phyloP scores from a whole-genome alignment of 2,113 vertebrate species.

The Sitta europaea region DNA sequence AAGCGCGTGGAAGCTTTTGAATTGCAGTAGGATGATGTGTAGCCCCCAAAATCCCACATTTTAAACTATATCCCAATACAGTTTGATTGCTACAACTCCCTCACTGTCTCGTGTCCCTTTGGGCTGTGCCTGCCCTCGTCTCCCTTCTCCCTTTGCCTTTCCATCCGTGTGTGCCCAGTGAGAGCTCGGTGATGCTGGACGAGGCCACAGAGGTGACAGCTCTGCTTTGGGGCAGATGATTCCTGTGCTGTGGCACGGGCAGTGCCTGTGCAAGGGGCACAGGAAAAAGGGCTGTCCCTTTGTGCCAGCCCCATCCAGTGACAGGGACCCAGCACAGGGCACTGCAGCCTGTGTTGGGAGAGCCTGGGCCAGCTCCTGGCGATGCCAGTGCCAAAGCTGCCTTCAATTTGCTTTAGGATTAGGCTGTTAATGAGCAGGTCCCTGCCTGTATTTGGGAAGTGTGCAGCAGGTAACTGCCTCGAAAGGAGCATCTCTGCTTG shows the following conservation, averaged over 20 bases:
- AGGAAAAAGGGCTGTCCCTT: neutral
- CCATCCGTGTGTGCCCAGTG: neutral
- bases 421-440: neutral
- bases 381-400: neutral
- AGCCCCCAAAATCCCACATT: conserved; percentile 30
- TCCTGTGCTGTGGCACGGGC: neutral
- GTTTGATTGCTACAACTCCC: neutral
- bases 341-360: rapidly evolving
- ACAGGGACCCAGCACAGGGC: neutral
- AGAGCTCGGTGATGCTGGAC: rapidly evolving
- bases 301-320: neutral
- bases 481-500: conserved; percentile 19
- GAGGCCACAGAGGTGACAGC: neutral
- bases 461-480: neutral
- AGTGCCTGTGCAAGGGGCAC: neutral
- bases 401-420: neutral
- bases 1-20: conserved; percentile 45
- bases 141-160: neutral
- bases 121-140: neutral
- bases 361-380: neutral
- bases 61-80: neutral
- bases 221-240: neutral
- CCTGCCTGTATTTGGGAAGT: neutral
- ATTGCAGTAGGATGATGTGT: conserved; percentile 48
- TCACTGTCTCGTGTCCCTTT: neutral